Evolutionary conservation across 2,113 vertebrate genomes (phyloP), one percentile per base, ranked within the genome.

Genomic region (Sminthopsis crassicaudata): DNA sequence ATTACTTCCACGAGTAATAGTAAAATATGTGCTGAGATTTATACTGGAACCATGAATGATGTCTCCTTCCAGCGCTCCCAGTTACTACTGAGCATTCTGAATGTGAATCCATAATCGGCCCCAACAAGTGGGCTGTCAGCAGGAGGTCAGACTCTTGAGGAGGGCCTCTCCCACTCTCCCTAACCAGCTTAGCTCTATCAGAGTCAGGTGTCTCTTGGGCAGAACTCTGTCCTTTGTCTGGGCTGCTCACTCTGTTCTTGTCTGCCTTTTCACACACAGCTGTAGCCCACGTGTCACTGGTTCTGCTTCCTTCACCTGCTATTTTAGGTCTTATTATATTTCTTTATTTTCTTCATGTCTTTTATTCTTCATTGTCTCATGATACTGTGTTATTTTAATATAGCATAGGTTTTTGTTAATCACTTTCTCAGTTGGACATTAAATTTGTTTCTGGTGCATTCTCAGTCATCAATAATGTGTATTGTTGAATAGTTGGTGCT

Each of bases 161-260:
- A 1, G 91, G 96, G 96, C 95, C 93, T 92, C 92, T 57, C n/a
- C 51, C 91, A 96, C 92, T 94, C 26, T 25, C 24, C 0, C 96
- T 46, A 93, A 46, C 94, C 96, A 93, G 93, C 94, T n/a, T 84
- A 48, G 95, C 93, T 89, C 55, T 53, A 11, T 52, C 91, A 5
- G 46, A 27, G 46, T 27, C 8, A 19, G 27, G 91, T 46, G 19
- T 48, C 12, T 92, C n/a, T 0, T 7, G 0, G 76, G 52, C 92
- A 84, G 30, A 42, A 22, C 67, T 36, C 67, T 14, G 7, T 76
- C 67, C n/a, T 42, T 84, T 42, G 16, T 42, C 67, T 42, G n/a
- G n/a, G 3, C 0, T 22, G 0, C 42, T 84, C 67, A 22, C n/a
- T 84, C 67, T 22, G 19, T n/a, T 19, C n/a, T 84, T 42, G 67